Evolutionary conservation across 2,888 invertebrate genomes (phyloP).

Genomic region (Argyresthia goedartella): DNA sequence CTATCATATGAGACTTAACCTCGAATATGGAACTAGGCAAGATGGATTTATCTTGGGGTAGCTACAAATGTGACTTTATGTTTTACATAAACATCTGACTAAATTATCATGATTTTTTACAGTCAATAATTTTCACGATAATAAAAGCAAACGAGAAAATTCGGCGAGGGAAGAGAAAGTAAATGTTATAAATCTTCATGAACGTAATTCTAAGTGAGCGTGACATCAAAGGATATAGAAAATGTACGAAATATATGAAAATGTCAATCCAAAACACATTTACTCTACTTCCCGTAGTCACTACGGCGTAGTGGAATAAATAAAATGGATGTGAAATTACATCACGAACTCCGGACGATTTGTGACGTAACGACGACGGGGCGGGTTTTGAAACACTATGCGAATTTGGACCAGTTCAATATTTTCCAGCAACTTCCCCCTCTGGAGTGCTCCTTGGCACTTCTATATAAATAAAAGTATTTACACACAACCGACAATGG

Average conservation of each 20-base stretch:
- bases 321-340: conserved; percentile 8
- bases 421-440: neutral
- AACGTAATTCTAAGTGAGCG: conserved; percentile 13
- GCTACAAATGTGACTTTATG: no score
- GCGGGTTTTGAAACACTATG: neutral
- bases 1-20: neutral
- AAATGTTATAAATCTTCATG: conserved; percentile 13
- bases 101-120: no score
- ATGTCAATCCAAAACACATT: conserved; percentile 7
- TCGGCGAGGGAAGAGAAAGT: conserved; percentile 1
- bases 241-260: conserved; percentile 3
- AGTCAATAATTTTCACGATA: neutral
- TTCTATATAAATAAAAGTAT: neutral
- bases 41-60: no score
- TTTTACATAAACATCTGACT: no score
- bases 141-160: neutral
- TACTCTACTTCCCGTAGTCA: conserved; percentile 1
- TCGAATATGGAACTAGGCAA: no score
- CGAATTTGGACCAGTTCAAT: neutral
- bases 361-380: conserved; percentile 2
- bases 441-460: neutral
- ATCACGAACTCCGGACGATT: conserved; percentile 4
- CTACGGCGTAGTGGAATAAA: conserved; percentile 4
- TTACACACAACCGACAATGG: neutral
- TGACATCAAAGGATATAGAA: conserved; percentile 10